phyloP scores from a whole-genome alignment of 2,113 vertebrate genomes.

The Malurus alboscapulatus region DNA sequence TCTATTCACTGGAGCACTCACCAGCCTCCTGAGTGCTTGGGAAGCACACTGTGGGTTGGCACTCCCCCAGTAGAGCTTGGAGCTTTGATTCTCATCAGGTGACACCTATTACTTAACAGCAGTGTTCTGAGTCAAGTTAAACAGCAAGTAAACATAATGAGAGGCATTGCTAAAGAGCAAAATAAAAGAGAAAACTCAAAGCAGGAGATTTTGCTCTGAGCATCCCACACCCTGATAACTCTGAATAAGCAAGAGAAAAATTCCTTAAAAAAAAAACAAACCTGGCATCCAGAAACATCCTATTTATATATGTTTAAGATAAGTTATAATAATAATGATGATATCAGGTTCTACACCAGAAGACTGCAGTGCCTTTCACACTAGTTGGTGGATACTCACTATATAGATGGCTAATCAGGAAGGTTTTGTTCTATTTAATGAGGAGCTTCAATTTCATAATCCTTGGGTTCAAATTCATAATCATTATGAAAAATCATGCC shows the following conservation, averaged over 20 bases:
- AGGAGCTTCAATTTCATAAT: neutral
- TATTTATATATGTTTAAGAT: neutral
- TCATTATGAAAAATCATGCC: neutral
- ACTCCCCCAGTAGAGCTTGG: neutral
- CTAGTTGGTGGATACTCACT: neutral
- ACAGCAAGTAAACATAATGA: neutral
- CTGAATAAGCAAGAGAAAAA: constrained; percentile 5
- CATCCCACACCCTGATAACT: constrained; percentile 35
- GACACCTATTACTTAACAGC: constrained; percentile 41
- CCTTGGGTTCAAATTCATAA: neutral
- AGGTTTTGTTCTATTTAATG: neutral
- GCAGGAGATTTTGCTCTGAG: neutral
- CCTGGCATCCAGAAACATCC: neutral
- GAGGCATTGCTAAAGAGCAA: neutral
- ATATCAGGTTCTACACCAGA: constrained; percentile 13
- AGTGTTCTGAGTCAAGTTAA: constrained; percentile 37
- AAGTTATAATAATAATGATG: neutral
- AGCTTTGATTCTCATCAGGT: constrained; percentile 46
- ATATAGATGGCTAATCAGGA: neutral
- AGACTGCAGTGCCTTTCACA: neutral
- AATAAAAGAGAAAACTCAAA: constrained; percentile 11
- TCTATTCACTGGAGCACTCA: neutral
- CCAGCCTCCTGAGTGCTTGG: neutral
- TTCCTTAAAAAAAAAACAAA: neutral
- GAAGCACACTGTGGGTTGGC: constrained; percentile 3